Base-by-base conservation (phyloP, 2,113 vertebrate genomes). In the Todiramphus saurophagus region DNA sequence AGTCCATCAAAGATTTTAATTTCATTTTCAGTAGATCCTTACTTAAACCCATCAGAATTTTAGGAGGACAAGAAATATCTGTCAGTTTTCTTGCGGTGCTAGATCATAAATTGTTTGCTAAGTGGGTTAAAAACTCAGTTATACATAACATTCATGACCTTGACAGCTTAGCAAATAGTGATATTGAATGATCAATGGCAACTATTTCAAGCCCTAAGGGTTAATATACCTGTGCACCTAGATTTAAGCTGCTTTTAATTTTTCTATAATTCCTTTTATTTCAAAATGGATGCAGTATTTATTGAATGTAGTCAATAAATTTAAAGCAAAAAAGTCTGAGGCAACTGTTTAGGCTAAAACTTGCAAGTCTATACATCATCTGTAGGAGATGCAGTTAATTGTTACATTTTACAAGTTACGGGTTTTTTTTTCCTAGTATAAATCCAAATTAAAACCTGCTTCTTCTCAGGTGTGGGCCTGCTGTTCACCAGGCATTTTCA, bases 1-100 rank as follows among this genome's bases (percentile, higher is more conserved):
- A 97, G 96, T 97, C 97, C 97, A 94, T 98, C 96, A 97, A 97
- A 84, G 83, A 93, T 90, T 98, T 98, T 97, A 59, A 94, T 98
- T 97, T 97, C 67, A 80, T 94, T 97, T 51, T 97, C 92, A 91
- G 93, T 92, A 93, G 93, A 94, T 97, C 94, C 93, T 95, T 94
- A 82, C 85, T 96, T 97, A 98, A 97, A 97, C 48, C 92, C 90
- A 94, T 16, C 72, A 96, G 92, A 97, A 96, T 95, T 96, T 91
- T 94, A 93, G 96, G 89, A 96, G 89, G 90, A 90, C 87, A 81
- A 96, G 87, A 87, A 95, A 41, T 95, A 89, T 58, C 94, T 97
- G 95, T 82, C 96, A 95, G 83, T 96, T 97, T 97, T 95, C 69
- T 92, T 88, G 83, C 89, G 97, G 88, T 90, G 92, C 89, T 85